phyloP scores from a whole-genome alignment of 2,888 invertebrate genomes.

The Drosophila basisetae region DNA sequence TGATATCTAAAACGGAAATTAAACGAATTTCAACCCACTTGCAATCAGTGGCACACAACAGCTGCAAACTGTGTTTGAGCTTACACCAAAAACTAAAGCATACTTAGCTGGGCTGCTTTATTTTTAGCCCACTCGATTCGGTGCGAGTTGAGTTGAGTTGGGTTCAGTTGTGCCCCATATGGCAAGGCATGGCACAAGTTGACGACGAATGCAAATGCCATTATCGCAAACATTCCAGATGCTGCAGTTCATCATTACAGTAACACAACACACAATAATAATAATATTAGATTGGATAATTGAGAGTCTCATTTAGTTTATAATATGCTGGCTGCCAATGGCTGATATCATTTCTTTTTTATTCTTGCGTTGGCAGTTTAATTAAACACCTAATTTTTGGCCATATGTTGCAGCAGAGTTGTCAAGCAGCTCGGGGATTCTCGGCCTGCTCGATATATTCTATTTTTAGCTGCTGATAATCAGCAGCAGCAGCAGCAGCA shows the following conservation, averaged over 20 bases:
- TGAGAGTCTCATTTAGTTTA: constrained; percentile 30
- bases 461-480: constrained; percentile 67
- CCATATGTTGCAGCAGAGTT: constrained; percentile 46
- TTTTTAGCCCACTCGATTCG: constrained; percentile 3
- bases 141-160: not conserved
- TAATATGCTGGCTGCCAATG: constrained; percentile 35
- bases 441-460: constrained; percentile 17
- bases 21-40: constrained; percentile 43
- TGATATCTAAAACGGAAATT: constrained; percentile 53
- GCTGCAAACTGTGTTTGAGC: constrained; percentile 10
- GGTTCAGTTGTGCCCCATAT: constrained; percentile 46
- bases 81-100: constrained; percentile 46
- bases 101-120: constrained; percentile 53
- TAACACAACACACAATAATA: not conserved
- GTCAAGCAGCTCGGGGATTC: constrained; percentile 32
- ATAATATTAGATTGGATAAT: not conserved
- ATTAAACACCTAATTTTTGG: constrained; percentile 38
- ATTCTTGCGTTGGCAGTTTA: constrained; percentile 26
- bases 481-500: constrained; percentile 37
- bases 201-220: constrained; percentile 9
- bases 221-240: constrained; percentile 5
- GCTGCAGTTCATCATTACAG: not conserved
- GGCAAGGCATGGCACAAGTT: constrained; percentile 20
- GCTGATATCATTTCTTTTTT: constrained; percentile 31
- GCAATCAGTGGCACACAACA: constrained; percentile 4